phyloP scores from a whole-genome alignment of 1,140 invertebrate genomes.

The Calosoma granatense region DNA sequence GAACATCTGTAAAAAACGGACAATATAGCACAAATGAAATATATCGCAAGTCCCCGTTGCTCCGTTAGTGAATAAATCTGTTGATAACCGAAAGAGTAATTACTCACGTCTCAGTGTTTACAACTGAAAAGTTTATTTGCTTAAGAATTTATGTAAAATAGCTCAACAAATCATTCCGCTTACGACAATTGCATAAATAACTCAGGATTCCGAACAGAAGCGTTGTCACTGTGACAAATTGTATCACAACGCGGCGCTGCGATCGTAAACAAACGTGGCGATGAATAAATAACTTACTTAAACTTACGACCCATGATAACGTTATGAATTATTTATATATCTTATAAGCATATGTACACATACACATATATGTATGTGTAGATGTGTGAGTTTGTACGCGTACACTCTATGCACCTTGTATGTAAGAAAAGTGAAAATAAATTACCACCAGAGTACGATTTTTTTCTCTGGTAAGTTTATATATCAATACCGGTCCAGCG shows the following conservation, averaged over 20 bases:
- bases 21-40: too few species aligned
- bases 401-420: not conserved
- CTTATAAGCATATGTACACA: not conserved
- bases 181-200: constrained; percentile 8
- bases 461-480: too few species aligned
- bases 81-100: not conserved
- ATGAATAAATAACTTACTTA: constrained; percentile 4
- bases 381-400: not conserved
- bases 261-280: constrained; percentile 2
- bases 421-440: not conserved
- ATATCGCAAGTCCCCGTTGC: too few species aligned
- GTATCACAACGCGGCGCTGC: constrained; percentile 2
- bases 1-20: too few species aligned
- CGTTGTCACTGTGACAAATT: constrained; percentile 11
- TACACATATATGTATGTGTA: not conserved
- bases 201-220: not conserved
- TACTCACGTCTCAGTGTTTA: constrained; percentile 4
- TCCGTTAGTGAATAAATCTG: too few species aligned
- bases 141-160: constrained; percentile 9
- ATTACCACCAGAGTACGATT: not conserved
- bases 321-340: constrained; percentile 10
- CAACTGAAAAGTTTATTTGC: constrained; percentile 6
- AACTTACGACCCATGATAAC: not conserved
- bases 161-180: not conserved
- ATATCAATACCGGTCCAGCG: too few species aligned